phyloP scores from a whole-genome alignment of 2,888 invertebrate genomes.

The Bombylius major region DNA sequence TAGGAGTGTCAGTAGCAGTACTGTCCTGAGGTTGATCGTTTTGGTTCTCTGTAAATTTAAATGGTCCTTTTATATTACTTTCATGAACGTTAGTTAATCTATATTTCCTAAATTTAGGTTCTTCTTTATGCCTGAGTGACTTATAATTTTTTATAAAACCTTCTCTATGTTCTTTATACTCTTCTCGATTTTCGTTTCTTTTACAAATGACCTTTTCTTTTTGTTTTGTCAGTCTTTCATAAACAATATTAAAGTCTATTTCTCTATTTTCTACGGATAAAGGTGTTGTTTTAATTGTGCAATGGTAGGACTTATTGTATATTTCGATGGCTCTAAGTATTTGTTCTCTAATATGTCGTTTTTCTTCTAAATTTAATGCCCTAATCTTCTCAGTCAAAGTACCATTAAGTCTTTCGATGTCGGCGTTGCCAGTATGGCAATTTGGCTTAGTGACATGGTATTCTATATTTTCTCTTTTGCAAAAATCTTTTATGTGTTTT shows the following conservation, averaged over 20 bases:
- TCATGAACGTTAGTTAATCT: conserved; percentile 6
- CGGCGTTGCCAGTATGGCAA: too few relatives aligned
- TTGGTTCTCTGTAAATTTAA: conserved; percentile 14
- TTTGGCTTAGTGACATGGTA: too few relatives aligned
- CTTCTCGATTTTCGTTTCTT: neutral
- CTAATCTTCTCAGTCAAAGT: too few relatives aligned
- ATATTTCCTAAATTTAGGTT: conserved; percentile 5
- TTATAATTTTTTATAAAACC: conserved; percentile 1
- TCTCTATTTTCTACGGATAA: neutral
- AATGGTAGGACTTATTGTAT: neutral
- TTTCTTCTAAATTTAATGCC: too few relatives aligned
- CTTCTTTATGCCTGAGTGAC: conserved; percentile 1
- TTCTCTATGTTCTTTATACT: neutral
- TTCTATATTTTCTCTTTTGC: too few relatives aligned
- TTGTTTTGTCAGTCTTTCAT: neutral
- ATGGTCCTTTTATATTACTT: conserved; percentile 2
- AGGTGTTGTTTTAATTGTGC: neutral
- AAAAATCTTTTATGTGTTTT: too few relatives aligned
- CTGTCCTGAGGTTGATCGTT: neutral
- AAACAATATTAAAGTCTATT: neutral
- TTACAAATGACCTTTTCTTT: neutral
- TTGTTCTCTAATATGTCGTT: too few relatives aligned
- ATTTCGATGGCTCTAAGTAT: too few relatives aligned
- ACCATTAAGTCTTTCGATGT: too few relatives aligned
- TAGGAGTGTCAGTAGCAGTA: neutral